Evolutionary conservation across 1,140 invertebrate genomes (phyloP).

Genomic region (Nymphalis io): DNA sequence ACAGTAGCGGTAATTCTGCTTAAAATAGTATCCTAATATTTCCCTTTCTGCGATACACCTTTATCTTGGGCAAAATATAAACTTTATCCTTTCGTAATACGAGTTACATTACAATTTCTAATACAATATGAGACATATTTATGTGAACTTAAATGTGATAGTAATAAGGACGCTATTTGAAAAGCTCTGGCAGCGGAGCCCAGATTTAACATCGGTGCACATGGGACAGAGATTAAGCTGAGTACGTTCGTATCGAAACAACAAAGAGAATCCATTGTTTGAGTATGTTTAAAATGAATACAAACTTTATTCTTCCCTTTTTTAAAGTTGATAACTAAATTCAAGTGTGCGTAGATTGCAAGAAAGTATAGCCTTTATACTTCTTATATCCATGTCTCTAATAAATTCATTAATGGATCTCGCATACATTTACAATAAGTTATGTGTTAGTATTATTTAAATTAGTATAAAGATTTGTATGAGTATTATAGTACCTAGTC

Average conservation of each 20-base stretch:
- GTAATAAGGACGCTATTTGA: not conserved
- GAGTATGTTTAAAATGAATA: conserved; percentile 12
- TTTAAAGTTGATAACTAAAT: too few relatives aligned
- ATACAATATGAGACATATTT: not conserved
- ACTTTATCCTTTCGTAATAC: conserved; percentile 17
- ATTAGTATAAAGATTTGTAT: too few relatives aligned
- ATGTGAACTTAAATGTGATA: not conserved
- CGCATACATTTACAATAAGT: too few relatives aligned
- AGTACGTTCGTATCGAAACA: conserved; percentile 10
- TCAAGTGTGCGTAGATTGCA: too few relatives aligned
- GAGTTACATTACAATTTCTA: conserved; percentile 10
- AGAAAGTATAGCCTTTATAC: too few relatives aligned
- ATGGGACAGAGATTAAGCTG: conserved; percentile 10
- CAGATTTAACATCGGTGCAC: not conserved
- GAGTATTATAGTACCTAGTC: too few relatives aligned
- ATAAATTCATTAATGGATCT: too few relatives aligned
- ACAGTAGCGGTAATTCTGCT: conserved; percentile 11
- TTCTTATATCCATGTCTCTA: too few relatives aligned
- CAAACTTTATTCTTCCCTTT: too few relatives aligned
- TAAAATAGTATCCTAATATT: conserved; percentile 27
- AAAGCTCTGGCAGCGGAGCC: not conserved
- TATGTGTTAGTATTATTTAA: too few relatives aligned
- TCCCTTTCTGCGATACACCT: conserved; percentile 4
- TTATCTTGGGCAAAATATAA: conserved; percentile 6
- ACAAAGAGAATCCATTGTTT: not conserved